Base-by-base conservation (phyloP, 1,140 invertebrate genomes). In the Drosophila repleta region DNA sequence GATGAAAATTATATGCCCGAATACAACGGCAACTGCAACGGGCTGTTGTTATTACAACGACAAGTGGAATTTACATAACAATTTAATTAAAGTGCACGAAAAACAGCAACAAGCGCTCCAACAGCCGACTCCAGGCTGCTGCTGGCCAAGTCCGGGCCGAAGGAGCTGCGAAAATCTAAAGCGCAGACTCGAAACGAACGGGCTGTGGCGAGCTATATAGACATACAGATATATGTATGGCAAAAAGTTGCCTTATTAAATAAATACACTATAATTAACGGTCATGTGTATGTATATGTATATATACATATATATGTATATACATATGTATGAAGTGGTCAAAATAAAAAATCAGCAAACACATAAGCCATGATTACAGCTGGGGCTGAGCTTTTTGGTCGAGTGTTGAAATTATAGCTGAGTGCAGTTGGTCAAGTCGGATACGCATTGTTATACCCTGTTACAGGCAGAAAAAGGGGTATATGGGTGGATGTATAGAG, bases 21-120 rank as follows among this genome's bases (percentile, higher is more conserved):
- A 60, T 66, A 39, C 37, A 26, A 37, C 24, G 41, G 57, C 26
- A 53, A 52, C 20, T 21, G 24, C 24, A 66, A 49, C 55, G 55
- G 43, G 67, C 32, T 39, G 39, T 21, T 21, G 55, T 43, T 68
- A 67, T 68, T 75, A 63, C 55, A 78, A 76, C 77, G 43, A 82
- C 82, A 82, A 82, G 78, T 85, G 82, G 74, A 79, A 82, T 85
- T 87, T 87, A 76, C 82, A 85, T 87, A 85, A 85, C 82, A 70
- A 73, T 85, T 87, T 85, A 85, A 85, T 85, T 87, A 82, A 82
- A 87, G 82, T 76, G 76, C 51, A 61, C 26, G n/a, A 60, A 39
- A 71, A 53, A 53, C 13, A 41, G 15, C 15, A 52, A 41, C n/a
- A 48, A 43, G 56, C 55, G 46, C 35, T 35, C 8, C 26, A 56